Evolutionary conservation across 2,113 vertebrate species (phyloP), one percentile per base, ranked within the genome.

Genomic region (Nannobrachium achirus): DNA sequence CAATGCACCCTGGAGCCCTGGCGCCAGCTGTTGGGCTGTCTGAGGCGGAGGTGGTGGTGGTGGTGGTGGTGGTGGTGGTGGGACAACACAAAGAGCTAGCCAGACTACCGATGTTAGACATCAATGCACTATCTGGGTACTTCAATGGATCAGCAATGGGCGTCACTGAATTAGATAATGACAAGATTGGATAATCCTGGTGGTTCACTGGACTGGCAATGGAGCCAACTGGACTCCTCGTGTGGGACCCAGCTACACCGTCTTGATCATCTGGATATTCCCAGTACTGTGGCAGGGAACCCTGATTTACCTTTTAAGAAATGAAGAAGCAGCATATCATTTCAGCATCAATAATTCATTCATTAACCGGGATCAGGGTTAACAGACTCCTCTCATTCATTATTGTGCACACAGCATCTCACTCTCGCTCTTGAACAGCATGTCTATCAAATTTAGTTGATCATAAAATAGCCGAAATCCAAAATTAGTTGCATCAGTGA

Each of bases 1-100:
- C 94, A 39, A 19, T 66, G 62, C 52, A 60, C 11, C 25, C 16
- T 0, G 94, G 91, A 67, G 72, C 90, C 78, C 91, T 92, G 75
- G 88, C 86, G 33, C 94, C 89, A 6, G 94, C 95, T 42, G 91
- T 85, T 14, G 79, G 8, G 3, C 16, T 0, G 39, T 82, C 80
- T 19, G 64, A 73, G 40, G n/a, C 33, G 48, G 72, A 80, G 25
- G 13, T 0, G 10, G 49, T 33, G 16, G 69, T 15, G 13, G 39
- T 8, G 20, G 58, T 70, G 20, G 57, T 9, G 39, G 71, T 75
- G 4, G n/a, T n/a, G n/a, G 66, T 65, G 48, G 41, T 50, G 15
- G 46, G 75, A 71, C 53, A 53, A 10, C 38, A 63, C 33, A 46
- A 40, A 50, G 64, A 61, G 25, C 41, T 60, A 63, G 60, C 7